Evolutionary conservation across 2,888 invertebrate genomes (phyloP), one percentile per base, ranked within the genome.

Genomic region (Nomada hirtipes): DNA sequence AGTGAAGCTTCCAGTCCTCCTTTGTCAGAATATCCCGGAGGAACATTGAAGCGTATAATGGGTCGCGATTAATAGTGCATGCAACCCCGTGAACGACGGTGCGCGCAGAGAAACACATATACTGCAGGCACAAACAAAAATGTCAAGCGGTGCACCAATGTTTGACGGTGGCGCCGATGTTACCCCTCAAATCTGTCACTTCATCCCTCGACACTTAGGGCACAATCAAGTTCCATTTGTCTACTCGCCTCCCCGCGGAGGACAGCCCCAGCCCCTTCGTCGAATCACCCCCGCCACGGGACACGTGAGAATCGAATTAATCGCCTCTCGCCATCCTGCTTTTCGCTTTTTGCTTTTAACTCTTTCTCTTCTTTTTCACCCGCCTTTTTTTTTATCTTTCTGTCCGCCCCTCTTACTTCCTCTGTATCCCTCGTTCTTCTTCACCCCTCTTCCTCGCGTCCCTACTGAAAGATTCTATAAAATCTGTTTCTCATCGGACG

Each of bases 51-150:
- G 84, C 88, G 85, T 86, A 85, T 90, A 90, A 90, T 88, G 85
- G 86, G 85, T 55, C 71, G 86, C 82, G 82, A 91, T 91, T 91
- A 89, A 90, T 90, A 88, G 89, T 82, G 82, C 89, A 84, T 83
- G 84, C 79, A 83, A 85, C 83, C 82, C 76, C 65, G 55, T 64
- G 44, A 65, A 73, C 75, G 47, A 29, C 18, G 42, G 47, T 47
- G 47, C 9, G 36, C 29, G 11, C 26, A 52, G 2, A 1, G 11
- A 2, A 0, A 44, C 83, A 26, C 68, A 53, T 23, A 55, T 20
- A 13, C 20, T 7, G 11, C 10, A 10, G 13, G 26, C 77, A 86
- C 85, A 52, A 83, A 88, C 88, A 89, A 88, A 89, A 91, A 88
- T 89, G 88, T 89, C 89, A 90, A 87, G 86, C 87, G 88, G 82